Evolutionary conservation across 2,888 invertebrate species (phyloP), one percentile per base, ranked within the genome.

Genomic region (Athalia cordata): DNA sequence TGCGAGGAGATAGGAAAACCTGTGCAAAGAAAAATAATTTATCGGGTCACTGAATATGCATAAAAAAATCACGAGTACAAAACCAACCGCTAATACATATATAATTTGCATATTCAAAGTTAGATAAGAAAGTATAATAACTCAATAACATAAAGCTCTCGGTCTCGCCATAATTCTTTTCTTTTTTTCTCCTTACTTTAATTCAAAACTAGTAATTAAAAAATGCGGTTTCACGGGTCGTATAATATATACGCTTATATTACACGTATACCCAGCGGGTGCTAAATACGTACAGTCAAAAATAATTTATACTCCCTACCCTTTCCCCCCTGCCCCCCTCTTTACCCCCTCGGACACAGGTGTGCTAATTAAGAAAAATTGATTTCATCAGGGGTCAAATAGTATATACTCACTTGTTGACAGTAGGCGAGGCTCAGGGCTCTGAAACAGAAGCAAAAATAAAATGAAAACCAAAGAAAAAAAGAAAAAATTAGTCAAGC

Each of bases 361-460:
- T n/a, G 15, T 4, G 75, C 29, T 75, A 75, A 75, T 75, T 75
- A 75, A 75, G 62, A 75, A 75, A 75, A 62, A 62, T 52, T 29
- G n/a, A 5, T 7, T 29, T 75, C 62, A n/a, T n/a, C 4, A n/a
- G 62, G 50, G 62, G 62, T 62, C 0, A 62, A 62, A 52, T 50
- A 72, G 45, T 70, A 79, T 4, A 49, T 77, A 81, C 81, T 81
- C 79, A 81, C 81, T 81, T 80, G 81, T 79, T 74, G 79, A 77
- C 75, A 80, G 75, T 80, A 77, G 77, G 75, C 70, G 79, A 68
- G 78, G 61, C 77, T 78, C 77, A 29, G 59, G 75, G 74, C 68
- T 79, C 81, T 81, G 81, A 7, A 81, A 81, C 79, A 80, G 47
- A 79, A 77, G 59, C 13, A 78, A 50, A 80, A 65, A 47, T 13